Base-by-base conservation (phyloP, 2,888 invertebrate genomes). In the Sicus ferrugineus region DNA sequence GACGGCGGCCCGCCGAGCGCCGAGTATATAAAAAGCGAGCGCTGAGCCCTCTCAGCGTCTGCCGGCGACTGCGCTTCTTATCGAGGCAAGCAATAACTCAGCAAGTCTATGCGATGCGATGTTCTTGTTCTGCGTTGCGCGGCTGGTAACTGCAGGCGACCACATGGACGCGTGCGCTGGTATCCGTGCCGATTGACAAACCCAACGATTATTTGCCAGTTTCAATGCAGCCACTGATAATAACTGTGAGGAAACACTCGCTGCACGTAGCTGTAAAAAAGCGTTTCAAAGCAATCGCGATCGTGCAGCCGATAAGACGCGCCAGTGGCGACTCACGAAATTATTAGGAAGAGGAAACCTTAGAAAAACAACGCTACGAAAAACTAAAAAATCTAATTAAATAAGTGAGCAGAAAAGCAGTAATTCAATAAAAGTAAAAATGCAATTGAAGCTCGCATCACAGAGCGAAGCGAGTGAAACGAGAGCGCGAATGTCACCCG, bases 171-270 rank as follows among this genome's bases (percentile, higher is more conserved):
- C 21, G 11, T 52, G 9, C 38, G 14, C 14, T 38, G 7, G 14
- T 38, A 38, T 14, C 9, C 7, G 26, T 23, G 52, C 1, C 64
- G 26, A 50, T 50, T 50, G 64, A 64, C 64, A 64, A 64, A 50
- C 50, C 64, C 50, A 21, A 64, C 50, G 48, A 50, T 63, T 50
- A 50, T 64, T 64, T 50, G 64, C 31, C 50, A 64, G 64, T 52
- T 23, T 54, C 23, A 23, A 54, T 23, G 14, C 23, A 64, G 42
- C 46, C 42, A 21, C 61, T 50, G 64, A 64, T 64, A 64, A 64
- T 50, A 50, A 48, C 19, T 1, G 9, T 30, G 50, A 31, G 16
- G 46, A 28, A 54, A 54, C 23, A 54, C 28, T 54, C 54, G 28
- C 1, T 28, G 19, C n/a, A n/a, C 63, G 63, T 30, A 16, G 63